phyloP scores from a whole-genome alignment of 2,113 vertebrate genomes.

The Nasalis larvatus region DNA sequence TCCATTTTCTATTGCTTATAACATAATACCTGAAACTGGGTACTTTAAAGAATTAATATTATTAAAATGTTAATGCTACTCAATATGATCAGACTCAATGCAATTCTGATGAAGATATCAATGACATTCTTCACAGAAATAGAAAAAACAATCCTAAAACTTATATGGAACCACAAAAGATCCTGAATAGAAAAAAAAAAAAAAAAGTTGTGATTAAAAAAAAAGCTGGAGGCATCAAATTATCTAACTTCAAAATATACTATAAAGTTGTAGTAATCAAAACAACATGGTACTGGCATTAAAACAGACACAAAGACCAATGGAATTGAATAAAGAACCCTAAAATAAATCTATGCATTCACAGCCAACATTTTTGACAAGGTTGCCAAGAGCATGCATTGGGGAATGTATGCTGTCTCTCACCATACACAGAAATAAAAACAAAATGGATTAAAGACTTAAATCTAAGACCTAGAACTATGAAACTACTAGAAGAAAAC shows the following conservation, averaged over 20 bases:
- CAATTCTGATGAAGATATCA: not conserved
- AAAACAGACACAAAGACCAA: not conserved
- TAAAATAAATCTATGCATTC: not conserved
- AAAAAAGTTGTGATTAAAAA: not conserved
- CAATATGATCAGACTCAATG: not conserved
- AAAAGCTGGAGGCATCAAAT: not conserved
- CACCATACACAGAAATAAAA: not conserved
- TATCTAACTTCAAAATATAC: not conserved
- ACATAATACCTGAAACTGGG: not conserved
- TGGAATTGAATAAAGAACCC: not conserved
- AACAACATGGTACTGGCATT: not conserved
- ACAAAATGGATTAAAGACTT: not conserved
- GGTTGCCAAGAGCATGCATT: not conserved
- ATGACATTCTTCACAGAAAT: not conserved
- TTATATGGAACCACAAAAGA: not conserved
- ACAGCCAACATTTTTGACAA: not conserved
- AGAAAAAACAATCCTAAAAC: not conserved
- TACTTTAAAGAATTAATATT: not conserved
- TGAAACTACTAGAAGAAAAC: not conserved
- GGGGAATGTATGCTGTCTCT: not conserved
- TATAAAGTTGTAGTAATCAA: not conserved
- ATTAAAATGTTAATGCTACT: not conserved
- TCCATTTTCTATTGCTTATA: not conserved
- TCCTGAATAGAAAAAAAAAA: not conserved
- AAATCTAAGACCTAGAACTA: not conserved